These are phyloP conservation scores for Mythimna ferrago DNA, from an alignment of 2,888 invertebrate genomes.

Conservation along the genomic window DNA sequence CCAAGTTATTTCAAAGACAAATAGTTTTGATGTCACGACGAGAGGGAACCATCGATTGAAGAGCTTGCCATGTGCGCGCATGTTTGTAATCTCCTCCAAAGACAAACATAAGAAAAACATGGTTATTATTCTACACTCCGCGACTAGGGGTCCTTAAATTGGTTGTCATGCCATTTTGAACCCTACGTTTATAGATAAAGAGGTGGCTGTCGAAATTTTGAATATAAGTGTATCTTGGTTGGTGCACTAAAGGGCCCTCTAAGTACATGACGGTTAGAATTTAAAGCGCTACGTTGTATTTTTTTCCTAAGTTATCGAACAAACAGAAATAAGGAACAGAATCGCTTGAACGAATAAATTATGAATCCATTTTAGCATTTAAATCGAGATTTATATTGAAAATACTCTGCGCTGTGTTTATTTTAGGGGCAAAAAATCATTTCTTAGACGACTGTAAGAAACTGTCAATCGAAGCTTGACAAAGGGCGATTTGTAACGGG, in stretches of 20 bases:
- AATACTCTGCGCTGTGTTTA: conserved; percentile 68
- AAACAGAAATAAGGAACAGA: conserved; percentile 63
- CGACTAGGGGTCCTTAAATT: conserved; percentile 40
- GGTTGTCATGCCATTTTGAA: conserved; percentile 53
- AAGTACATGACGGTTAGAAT: conserved; percentile 74
- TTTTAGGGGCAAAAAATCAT: conserved; percentile 65
- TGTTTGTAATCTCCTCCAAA: conserved; percentile 88
- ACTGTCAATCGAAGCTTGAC: conserved; percentile 73
- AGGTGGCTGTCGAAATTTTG: conserved; percentile 12
- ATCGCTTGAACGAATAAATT: conserved; percentile 47
- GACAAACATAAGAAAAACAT: conserved; percentile 88
- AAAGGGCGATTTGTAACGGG: conserved; percentile 77
- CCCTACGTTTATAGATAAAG: conserved; percentile 42
- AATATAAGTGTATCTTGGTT: conserved; percentile 35
- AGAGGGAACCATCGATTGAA: conserved; percentile 82
- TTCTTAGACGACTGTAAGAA: conserved; percentile 66
- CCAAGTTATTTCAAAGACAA: conserved; percentile 87
- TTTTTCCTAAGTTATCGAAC: conserved; percentile 62
- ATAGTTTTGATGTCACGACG: conserved; percentile 84
- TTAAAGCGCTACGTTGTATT: conserved; percentile 72
- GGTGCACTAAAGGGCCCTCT: conserved; percentile 63
- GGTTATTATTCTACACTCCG: conserved; percentile 76
- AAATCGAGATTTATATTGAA: conserved; percentile 40
- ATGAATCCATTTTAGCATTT: conserved; percentile 41
- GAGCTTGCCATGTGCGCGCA: conserved; percentile 79